Evolutionary conservation across 2,797 vertebrate species (phyloP).

Genomic region (Anas capensis): DNA sequence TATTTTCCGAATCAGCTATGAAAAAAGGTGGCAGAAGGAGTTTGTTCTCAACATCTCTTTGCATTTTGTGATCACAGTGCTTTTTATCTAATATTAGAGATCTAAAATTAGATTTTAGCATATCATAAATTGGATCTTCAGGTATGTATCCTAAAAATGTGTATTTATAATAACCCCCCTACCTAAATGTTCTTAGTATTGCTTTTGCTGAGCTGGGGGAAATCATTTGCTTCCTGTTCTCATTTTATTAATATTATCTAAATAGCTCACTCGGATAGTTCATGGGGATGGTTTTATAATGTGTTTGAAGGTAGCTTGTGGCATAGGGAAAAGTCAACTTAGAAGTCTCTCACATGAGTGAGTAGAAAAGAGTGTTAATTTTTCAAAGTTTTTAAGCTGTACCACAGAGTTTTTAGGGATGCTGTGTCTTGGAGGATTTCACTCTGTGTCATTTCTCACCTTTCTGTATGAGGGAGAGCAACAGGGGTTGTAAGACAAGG

Average conservation of each 20-base stretch:
- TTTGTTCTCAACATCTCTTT: neutral
- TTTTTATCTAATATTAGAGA: neutral
- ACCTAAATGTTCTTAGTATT: neutral
- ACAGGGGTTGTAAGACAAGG: neutral
- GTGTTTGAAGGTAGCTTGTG: neutral
- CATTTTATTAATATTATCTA: neutral
- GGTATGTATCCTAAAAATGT: neutral
- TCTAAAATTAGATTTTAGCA: neutral
- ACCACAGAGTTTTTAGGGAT: neutral
- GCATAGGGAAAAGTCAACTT: neutral
- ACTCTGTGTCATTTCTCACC: neutral
- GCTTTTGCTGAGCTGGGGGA: neutral
- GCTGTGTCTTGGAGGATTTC: neutral
- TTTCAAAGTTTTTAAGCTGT: neutral
- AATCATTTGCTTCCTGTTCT: neutral
- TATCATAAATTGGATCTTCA: neutral
- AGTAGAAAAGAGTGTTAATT: neutral
- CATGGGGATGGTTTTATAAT: neutral
- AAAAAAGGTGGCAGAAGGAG: neutral
- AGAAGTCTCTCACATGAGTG: neutral
- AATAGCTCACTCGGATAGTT: neutral
- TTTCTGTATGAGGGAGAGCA: neutral
- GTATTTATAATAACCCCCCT: neutral
- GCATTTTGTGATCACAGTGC: neutral
- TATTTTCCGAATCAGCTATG: neutral